Conservation (phyloP, 1,140 invertebrate species). For the Caenorhabditis latens region DNA sequence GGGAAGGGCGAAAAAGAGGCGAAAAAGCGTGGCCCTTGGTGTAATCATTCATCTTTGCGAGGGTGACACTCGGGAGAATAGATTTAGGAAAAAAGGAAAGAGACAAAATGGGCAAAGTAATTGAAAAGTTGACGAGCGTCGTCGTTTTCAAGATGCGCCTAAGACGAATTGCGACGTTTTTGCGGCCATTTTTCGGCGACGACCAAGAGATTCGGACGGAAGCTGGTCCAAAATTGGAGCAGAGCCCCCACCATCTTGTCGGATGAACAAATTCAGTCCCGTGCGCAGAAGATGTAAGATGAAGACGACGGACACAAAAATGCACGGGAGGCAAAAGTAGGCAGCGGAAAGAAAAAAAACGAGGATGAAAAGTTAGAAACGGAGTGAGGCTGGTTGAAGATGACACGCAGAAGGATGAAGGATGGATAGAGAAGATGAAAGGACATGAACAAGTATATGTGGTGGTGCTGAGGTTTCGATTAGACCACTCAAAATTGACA, state of each 20-base stretch:
- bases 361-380: slow-evolving; percentile 38
- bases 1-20: slow-evolving; percentile 15
- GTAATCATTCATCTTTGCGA: slow-evolving; percentile 53
- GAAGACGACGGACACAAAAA: not conserved
- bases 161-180: slow-evolving; percentile 45
- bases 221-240: slow-evolving; percentile 12
- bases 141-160: slow-evolving; percentile 50
- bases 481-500: not conserved
- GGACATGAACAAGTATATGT: slow-evolving; percentile 8
- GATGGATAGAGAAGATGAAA: slow-evolving; percentile 41
- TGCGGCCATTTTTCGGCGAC: not conserved
- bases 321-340: slow-evolving; percentile 37
- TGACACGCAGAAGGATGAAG: slow-evolving; percentile 49
- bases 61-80: slow-evolving; percentile 52
- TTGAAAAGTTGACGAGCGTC: slow-evolving; percentile 56
- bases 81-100: slow-evolving; percentile 40
- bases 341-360: slow-evolving; percentile 26
- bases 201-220: not conserved
- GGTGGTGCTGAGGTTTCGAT: not conserved
- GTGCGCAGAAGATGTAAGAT: not conserved
- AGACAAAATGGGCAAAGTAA: slow-evolving; percentile 42
- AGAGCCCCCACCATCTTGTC: not conserved
- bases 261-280: slow-evolving; percentile 25
- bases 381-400: not conserved
- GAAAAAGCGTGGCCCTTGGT: slow-evolving; percentile 52